Evolutionary conservation across 2,888 invertebrate genomes (phyloP).

Genomic region (Scrobipalpa costella): DNA sequence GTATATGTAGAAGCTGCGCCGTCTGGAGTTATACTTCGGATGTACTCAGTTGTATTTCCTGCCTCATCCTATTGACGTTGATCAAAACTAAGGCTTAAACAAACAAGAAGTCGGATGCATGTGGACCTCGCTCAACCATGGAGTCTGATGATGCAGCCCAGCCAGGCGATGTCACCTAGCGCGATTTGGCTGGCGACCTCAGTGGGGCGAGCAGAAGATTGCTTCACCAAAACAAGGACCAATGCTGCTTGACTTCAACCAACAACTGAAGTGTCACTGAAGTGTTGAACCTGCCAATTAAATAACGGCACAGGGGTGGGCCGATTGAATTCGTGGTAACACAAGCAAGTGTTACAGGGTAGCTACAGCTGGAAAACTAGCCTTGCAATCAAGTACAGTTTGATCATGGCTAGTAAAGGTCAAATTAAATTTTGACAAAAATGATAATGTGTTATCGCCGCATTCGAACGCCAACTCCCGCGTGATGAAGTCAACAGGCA

Average conservation of each 20-base stretch:
- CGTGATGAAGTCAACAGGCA: constrained; percentile 92
- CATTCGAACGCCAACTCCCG: constrained; percentile 93
- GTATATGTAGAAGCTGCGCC: constrained; percentile 15
- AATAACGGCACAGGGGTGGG: constrained; percentile 27
- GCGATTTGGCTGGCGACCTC: neutral
- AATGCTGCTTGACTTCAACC: constrained; percentile 37
- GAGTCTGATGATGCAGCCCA: constrained; percentile 13
- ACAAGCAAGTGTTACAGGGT: constrained; percentile 75
- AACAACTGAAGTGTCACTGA: constrained; percentile 45
- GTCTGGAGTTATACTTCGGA: constrained; percentile 36
- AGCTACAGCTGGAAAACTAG: constrained; percentile 82
- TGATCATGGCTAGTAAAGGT: constrained; percentile 60
- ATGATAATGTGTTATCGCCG: constrained; percentile 13
- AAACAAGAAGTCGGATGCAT: constrained; percentile 45
- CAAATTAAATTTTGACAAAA: constrained; percentile 20
- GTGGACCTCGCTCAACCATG: constrained; percentile 34
- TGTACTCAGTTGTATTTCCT: constrained; percentile 43
- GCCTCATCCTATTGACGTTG: constrained; percentile 67
- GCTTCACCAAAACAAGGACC: constrained; percentile 40
- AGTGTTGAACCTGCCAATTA: constrained; percentile 44
- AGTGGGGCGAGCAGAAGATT: neutral
- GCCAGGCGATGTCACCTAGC: neutral
- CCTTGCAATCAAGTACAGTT: constrained; percentile 92
- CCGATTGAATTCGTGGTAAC: constrained; percentile 23
- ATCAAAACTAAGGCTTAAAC: constrained; percentile 63